Evolutionary conservation across 1,140 invertebrate species (phyloP).

Genomic region (Drosophila rhopaloa): DNA sequence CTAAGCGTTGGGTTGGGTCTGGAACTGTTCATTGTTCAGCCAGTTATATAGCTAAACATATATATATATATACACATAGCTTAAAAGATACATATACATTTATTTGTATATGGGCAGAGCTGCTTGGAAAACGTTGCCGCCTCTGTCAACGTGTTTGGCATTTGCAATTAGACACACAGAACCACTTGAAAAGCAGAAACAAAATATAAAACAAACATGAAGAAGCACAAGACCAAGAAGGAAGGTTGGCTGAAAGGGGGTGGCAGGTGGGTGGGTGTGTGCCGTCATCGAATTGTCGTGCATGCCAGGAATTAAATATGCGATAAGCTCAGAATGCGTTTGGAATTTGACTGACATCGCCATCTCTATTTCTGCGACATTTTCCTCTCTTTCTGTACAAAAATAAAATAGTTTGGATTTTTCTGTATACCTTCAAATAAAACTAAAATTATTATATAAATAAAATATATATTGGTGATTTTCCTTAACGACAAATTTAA

Average conservation of each 20-base stretch:
- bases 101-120: conserved; percentile 61
- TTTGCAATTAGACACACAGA: conserved; percentile 68
- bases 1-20: conserved; percentile 7
- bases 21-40: conserved; percentile 34
- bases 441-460: background rate
- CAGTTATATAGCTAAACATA: conserved; percentile 4
- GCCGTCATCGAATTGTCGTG: conserved; percentile 63
- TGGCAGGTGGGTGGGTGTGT: conserved; percentile 22
- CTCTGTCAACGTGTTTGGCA: conserved; percentile 68
- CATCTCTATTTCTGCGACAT: background rate
- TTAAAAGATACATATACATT: background rate
- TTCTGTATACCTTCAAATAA: no score
- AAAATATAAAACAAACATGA: conserved; percentile 19
- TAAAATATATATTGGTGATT: background rate
- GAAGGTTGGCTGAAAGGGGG: conserved; percentile 22
- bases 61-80: background rate
- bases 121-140: conserved; percentile 53
- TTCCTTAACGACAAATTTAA: conserved; percentile 8
- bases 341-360: conserved; percentile 57
- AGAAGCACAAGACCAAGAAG: conserved; percentile 38
- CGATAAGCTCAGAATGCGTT: conserved; percentile 68
- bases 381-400: conserved; percentile 5
- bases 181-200: conserved; percentile 4
- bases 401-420: no score
- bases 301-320: conserved; percentile 71